Percentiles rank a stretch among this genome's conserved stretches.
Conservation (phyloP, 2,888 invertebrate species). For the Steinernema scapterisci region DNA sequence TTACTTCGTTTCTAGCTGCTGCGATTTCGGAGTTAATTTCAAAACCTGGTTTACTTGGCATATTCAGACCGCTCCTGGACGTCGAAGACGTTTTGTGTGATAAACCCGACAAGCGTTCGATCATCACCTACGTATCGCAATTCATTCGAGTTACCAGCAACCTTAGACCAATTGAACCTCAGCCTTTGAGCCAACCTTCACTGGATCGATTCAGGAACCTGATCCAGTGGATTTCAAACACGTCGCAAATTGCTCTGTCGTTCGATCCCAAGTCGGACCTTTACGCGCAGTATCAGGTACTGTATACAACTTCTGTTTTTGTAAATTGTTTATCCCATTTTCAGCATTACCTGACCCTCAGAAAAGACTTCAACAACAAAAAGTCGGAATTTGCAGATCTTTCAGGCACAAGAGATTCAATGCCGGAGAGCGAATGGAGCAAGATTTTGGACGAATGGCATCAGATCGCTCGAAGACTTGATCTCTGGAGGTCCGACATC, state of each 20-base stretch:
- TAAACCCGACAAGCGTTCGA: slow-evolving; percentile 66
- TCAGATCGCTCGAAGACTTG: neutral
- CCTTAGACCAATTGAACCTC: neutral
- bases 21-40: too few relatives aligned
- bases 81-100: slow-evolving; percentile 64
- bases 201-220: slow-evolving; percentile 35
- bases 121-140: slow-evolving; percentile 67
- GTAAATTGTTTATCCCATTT: neutral
- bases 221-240: slow-evolving; percentile 41
- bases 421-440: slow-evolving; percentile 37
- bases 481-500: slow-evolving; percentile 36
- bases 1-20: neutral
- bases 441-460: slow-evolving; percentile 36
- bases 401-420: slow-evolving; percentile 22
- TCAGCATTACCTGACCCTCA: slow-evolving; percentile 4
- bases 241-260: neutral
- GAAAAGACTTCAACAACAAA: neutral
- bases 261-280: slow-evolving; percentile 6
- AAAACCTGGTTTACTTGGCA: too few relatives aligned
- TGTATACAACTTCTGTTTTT: too few relatives aligned
- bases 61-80: slow-evolving; percentile 52
- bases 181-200: slow-evolving; percentile 19
- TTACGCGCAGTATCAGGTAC: slow-evolving; percentile 26
- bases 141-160: slow-evolving; percentile 48
- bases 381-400: slow-evolving; percentile 37